A percentile compares a stretch with the other conserved stretches of the same genome.
These are phyloP conservation scores for Craterocephalus amniculus DNA, from an alignment of 2,797 vertebrate species.

Conservation along the genomic window DNA sequence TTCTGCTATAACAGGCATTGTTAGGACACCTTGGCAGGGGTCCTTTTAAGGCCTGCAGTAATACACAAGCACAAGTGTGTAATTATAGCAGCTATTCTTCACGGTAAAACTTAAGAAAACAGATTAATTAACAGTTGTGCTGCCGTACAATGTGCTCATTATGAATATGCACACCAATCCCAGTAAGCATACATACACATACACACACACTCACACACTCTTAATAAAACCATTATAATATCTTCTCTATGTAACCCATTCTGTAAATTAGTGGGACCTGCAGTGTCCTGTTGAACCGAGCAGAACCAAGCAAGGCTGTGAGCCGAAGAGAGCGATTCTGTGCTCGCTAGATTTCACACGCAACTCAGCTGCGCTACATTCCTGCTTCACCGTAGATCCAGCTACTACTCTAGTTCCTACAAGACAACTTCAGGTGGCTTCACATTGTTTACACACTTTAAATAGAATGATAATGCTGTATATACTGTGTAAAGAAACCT, in stretches of 20 bases:
- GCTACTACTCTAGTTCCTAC: slow-evolving; percentile 39
- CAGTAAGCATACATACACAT: slow-evolving; percentile 32
- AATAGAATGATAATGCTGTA: slow-evolving; percentile 44
- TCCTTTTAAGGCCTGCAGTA: slow-evolving; percentile 61
- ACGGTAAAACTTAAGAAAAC: slow-evolving; percentile 67
- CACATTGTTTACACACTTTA: slow-evolving; percentile 43
- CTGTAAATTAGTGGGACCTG: slow-evolving; percentile 30
- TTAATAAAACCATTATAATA: slow-evolving; percentile 47
- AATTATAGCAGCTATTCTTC: slow-evolving; percentile 71
- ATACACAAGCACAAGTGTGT: slow-evolving; percentile 63
- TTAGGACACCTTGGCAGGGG: slow-evolving; percentile 59
- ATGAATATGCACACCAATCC: slow-evolving; percentile 56
- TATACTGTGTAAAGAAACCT: slow-evolving; percentile 63
- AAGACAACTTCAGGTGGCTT: slow-evolving; percentile 45
- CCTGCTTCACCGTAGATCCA: slow-evolving; percentile 46
- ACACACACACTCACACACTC: slow-evolving; percentile 12
- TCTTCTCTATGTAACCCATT: slow-evolving; percentile 52
- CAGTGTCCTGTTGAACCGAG: slow-evolving; percentile 47
- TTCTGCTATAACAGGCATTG: slow-evolving; percentile 65
- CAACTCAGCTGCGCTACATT: slow-evolving; percentile 42
- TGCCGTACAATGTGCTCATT: slow-evolving; percentile 69
- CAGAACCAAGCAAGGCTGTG: slow-evolving; percentile 40
- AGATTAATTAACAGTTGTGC: slow-evolving; percentile 72
- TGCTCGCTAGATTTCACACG: slow-evolving; percentile 35
- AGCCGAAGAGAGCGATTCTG: slow-evolving; percentile 22